These are phyloP conservation scores for Ailurus styani DNA, from an alignment of 2,113 vertebrate species.

Conservation along the genomic window DNA sequence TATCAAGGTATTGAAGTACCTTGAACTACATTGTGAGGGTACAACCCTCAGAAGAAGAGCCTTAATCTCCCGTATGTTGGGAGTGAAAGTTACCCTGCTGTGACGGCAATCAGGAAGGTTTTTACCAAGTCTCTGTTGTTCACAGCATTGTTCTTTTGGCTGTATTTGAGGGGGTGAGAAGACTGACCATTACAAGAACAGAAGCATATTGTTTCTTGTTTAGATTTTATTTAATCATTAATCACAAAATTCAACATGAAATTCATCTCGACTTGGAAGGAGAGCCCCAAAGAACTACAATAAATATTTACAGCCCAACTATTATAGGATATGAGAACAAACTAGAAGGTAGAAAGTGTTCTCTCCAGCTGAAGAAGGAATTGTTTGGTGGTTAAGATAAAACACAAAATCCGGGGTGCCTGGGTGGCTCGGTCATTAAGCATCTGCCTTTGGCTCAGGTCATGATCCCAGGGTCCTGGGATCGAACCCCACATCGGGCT, in stretches of 20 bases:
- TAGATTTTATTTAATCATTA: constrained; percentile 16
- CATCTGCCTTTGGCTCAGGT: too few relatives aligned
- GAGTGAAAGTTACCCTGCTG: not conserved
- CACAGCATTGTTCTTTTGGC: not conserved
- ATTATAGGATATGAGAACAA: not conserved
- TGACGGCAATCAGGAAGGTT: not conserved
- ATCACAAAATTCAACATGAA: not conserved
- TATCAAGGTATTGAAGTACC: not conserved
- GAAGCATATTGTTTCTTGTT: not conserved
- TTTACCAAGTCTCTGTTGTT: not conserved
- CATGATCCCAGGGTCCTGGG: too few relatives aligned
- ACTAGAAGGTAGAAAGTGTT: not conserved
- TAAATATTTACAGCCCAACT: not conserved
- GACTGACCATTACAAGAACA: not conserved
- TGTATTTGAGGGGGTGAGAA: not conserved
- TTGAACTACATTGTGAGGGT: not conserved
- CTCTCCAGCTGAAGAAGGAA: not conserved
- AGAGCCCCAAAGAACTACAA: not conserved
- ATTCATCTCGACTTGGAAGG: not conserved
- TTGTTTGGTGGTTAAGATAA: not conserved
- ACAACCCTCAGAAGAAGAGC: not conserved
- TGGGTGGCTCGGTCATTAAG: too few relatives aligned
- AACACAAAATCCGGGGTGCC: not conserved
- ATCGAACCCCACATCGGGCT: too few relatives aligned
- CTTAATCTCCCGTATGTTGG: not conserved